phyloP scores from a whole-genome alignment of 2,113 vertebrate genomes.

The Carollia perspicillata region DNA sequence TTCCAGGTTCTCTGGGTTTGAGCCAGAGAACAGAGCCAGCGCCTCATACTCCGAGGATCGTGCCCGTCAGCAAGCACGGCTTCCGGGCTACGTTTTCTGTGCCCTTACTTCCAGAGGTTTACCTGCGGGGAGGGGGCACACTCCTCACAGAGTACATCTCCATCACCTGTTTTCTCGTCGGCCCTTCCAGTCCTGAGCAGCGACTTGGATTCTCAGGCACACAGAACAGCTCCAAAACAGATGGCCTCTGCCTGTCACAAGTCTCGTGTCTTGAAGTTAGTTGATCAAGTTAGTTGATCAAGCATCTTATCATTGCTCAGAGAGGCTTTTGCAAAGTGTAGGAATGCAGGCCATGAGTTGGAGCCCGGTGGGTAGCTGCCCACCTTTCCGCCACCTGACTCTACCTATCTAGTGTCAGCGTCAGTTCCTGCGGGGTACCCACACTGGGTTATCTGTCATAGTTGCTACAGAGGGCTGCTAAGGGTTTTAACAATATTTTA shows the following conservation, averaged over 20 bases:
- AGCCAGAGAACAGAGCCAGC: not conserved
- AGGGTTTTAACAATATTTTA: constrained; percentile 22
- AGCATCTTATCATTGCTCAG: not conserved
- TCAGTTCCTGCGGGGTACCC: not conserved
- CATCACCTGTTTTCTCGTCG: not conserved
- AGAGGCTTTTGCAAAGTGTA: not conserved
- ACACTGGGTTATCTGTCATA: not conserved
- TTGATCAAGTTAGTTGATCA: not conserved
- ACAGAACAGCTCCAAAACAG: not conserved
- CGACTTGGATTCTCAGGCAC: not conserved
- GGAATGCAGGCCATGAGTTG: not conserved
- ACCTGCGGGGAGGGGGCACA: not conserved
- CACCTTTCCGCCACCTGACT: not conserved
- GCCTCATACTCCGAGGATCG: not conserved
- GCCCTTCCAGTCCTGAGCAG: not conserved
- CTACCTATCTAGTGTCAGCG: not conserved
- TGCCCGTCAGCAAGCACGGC: not conserved
- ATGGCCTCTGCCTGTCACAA: not conserved
- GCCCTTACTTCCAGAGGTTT: not conserved
- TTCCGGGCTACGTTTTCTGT: constrained; percentile 12
- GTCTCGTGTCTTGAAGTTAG: not conserved
- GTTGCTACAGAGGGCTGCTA: not conserved
- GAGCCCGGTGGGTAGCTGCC: not conserved
- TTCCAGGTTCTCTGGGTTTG: constrained; percentile 51
- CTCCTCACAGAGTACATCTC: not conserved